Evolutionary conservation across 2,113 vertebrate species (phyloP), one percentile per base, ranked within the genome.

Genomic region (Lepus americanus): DNA sequence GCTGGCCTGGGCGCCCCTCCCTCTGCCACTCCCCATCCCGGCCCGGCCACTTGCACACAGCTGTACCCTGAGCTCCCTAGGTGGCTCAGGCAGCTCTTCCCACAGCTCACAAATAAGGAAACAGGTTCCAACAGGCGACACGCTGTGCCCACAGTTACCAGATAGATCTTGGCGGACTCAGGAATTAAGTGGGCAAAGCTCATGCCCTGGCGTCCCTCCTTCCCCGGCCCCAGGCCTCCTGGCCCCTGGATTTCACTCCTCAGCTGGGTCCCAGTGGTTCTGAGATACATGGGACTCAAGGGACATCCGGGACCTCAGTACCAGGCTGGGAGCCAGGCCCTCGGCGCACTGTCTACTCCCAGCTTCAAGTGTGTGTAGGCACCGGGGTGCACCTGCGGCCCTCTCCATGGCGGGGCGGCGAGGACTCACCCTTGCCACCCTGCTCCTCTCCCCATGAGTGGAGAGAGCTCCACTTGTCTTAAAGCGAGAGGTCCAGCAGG

Each of bases 41-140:
- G 89, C 44, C 86, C 9, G 23, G 44, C 23, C 33, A 1, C 88
- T 31, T 64, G 49, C 81, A 88, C 13, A 51, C 9, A 82, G 78
- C 44, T 55, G 84, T 53, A 74, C 25, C 61, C 67, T 92, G 44
- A 85, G 55, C 69, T 27, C 36, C 63, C 70, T 29, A 74, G 6
- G 39, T 82, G 64, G 90, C 79, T 64, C 36, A 36, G 31, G 39
- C 17, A 89, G 49, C n/a, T 89, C 83, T 85, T 53, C 67, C 53
- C 53, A 25, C 2, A 39, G 79, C 81, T 94, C 33, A 95, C 73
- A 92, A 89, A 83, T 14, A 82, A 92, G 66, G 13, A 90, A 90
- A 83, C 39, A 81, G 16, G 55, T 76, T 82, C 87, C 87, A 87
- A 90, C 6, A 95, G 67, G 83, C 8, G 5, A 92, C 20, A 61